phyloP scores from a whole-genome alignment of 53 echinoderm and acorn worm genomes.

The Astropecten irregularis region DNA sequence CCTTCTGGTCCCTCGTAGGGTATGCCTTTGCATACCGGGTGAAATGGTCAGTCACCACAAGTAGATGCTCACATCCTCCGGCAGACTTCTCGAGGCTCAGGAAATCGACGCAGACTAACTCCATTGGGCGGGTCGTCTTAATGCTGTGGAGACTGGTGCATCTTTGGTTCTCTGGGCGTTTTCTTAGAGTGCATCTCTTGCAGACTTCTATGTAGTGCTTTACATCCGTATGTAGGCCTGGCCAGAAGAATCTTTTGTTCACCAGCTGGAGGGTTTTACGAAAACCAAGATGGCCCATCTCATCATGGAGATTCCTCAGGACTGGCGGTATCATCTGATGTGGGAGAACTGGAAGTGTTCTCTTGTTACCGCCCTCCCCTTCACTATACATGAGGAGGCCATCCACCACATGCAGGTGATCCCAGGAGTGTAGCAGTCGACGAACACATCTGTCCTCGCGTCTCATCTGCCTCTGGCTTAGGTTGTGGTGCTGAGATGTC shows the following conservation, averaged over 20 bases:
- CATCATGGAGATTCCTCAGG: neutral
- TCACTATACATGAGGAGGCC: neutral
- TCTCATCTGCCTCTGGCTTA: neutral
- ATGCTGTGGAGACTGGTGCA: neutral
- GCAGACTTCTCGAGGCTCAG: too few relatives aligned
- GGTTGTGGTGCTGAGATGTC: neutral
- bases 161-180: neutral
- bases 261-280: neutral
- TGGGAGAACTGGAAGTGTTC: neutral
- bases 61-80: neutral
- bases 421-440: neutral
- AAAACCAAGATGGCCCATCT: conserved; percentile 3
- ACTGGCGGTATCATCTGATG: neutral
- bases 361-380: neutral
- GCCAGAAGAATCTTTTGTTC: neutral
- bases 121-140: neutral
- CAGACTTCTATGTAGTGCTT: neutral
- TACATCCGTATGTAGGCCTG: neutral
- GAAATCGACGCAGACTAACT: neutral
- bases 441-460: neutral
- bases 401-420: neutral
- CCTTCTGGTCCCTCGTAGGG: too few relatives aligned
- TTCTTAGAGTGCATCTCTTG: neutral
- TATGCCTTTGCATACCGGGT: too few relatives aligned
- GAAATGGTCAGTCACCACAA: too few relatives aligned